Base-by-base conservation (phyloP, 37 sponge, comb jelly and placozoan genomes). In the Crambe crambe region DNA sequence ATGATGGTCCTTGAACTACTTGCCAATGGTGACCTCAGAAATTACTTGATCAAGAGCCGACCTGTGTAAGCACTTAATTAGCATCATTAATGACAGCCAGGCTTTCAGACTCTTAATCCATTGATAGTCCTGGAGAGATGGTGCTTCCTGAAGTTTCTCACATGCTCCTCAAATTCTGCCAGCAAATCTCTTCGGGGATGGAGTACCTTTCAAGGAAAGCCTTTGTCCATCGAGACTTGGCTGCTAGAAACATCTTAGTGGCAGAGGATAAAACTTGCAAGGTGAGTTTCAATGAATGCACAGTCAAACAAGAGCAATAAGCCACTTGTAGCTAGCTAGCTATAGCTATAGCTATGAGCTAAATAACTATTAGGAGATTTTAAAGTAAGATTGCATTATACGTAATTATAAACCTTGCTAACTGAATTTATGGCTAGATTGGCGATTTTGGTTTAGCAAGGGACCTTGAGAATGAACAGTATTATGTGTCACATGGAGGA, bases 371-470 rank as follows among this genome's bases (percentile, higher is more conserved):
- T n/a, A n/a, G n/a, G n/a, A n/a, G n/a, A n/a, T n/a, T n/a, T n/a
- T n/a, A n/a, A n/a, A n/a, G n/a, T n/a, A n/a, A n/a, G n/a, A n/a
- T n/a, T n/a, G n/a, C n/a, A n/a, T n/a, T n/a, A n/a, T n/a, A n/a
- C n/a, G n/a, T n/a, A n/a, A n/a, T n/a, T n/a, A n/a, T n/a, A n/a
- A n/a, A n/a, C n/a, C n/a, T n/a, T n/a, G n/a, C n/a, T n/a, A n/a
- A n/a, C n/a, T n/a, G n/a, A n/a, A n/a, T 62, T 25, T 63, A 9
- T 40, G n/a, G 4, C 25, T 56, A 90, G 92, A 83, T 91, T 37
- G 60, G 80, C 74, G 92, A 91, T 61, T 91, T 91, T 82, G 92
- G 92, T 23, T 74, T 91, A 80, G 63, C 87, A 35, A 63, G 92
- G 61, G 80, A 86, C 34, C 29, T 91, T 23, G 57, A 58, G 12